A percentile compares a stretch with the other conserved stretches of the same genome.
Evolutionary conservation across 1,140 invertebrate genomes (phyloP).

Genomic region (Rhizoglyphus robini): DNA sequence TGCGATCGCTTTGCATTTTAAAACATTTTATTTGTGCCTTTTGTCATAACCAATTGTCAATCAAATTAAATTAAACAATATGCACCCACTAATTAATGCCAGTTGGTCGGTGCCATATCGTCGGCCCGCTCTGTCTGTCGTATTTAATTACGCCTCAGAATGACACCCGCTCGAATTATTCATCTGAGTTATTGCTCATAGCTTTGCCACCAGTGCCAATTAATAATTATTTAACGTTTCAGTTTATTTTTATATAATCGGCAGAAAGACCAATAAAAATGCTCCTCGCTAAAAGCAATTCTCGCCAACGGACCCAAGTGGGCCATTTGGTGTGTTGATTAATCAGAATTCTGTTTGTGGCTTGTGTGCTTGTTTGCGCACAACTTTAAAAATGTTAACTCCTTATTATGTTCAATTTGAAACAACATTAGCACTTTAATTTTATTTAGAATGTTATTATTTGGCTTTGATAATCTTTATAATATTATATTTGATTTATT

Average conservation of each 20-base stretch:
- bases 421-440: too few relatives aligned
- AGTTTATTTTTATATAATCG: slow-evolving; percentile 9
- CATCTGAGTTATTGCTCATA: slow-evolving; percentile 4
- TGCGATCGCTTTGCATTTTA: background rate
- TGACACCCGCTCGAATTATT: background rate
- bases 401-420: too few relatives aligned
- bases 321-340: background rate
- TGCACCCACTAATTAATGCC: slow-evolving; percentile 9
- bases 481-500: too few relatives aligned
- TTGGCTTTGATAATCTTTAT: too few relatives aligned
- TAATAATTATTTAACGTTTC: slow-evolving; percentile 11
- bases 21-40: slow-evolving; percentile 13
- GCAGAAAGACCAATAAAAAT: background rate
- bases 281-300: background rate
- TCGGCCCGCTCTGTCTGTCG: background rate
- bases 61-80: slow-evolving; percentile 15
- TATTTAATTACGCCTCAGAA: background rate
- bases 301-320: background rate
- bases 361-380: too few relatives aligned
- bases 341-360: background rate
- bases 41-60: slow-evolving; percentile 5
- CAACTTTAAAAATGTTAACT: too few relatives aligned
- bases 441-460: too few relatives aligned
- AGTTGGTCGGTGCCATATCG: background rate
- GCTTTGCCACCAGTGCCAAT: background rate